Evolutionary conservation across 53 echinoderm and acorn worm genomes (phyloP).

Genomic region (Zoroaster sp.): DNA sequence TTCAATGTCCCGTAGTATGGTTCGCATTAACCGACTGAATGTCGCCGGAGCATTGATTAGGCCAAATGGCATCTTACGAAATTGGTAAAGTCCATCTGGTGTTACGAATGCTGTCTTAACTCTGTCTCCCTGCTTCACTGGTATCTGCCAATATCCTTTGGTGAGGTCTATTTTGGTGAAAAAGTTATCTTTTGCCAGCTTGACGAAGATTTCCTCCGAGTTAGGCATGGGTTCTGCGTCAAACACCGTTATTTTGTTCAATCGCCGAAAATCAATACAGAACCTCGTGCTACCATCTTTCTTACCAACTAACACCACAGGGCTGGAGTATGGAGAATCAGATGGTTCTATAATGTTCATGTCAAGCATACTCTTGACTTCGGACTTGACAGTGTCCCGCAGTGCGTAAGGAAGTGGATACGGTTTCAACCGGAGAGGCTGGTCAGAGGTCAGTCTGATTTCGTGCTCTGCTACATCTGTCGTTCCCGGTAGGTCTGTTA

Average conservation of each 20-base stretch:
- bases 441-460: neutral
- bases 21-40: slow-evolving; percentile 48
- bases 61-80: slow-evolving; percentile 44
- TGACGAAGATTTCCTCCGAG: slow-evolving; percentile 12
- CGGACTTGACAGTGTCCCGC: no score
- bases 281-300: neutral
- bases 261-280: slow-evolving; percentile 13
- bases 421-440: neutral
- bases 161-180: slow-evolving; percentile 37
- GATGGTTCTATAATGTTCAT: no score
- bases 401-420: no score
- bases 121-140: neutral
- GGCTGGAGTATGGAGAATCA: no score
- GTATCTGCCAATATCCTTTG: slow-evolving; percentile 50
- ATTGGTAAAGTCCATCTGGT: slow-evolving; percentile 57
- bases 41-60: slow-evolving; percentile 28
- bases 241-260: neutral
- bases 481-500: neutral
- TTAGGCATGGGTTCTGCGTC: slow-evolving; percentile 36
- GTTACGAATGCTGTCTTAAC: slow-evolving; percentile 39
- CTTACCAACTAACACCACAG: no score
- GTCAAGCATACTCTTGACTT: no score
- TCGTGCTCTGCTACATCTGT: neutral
- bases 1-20: neutral
- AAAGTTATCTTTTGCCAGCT: slow-evolving; percentile 10